Percentiles rank a stretch among this genome's conserved stretches.
phyloP scores from a whole-genome alignment of 2,797 vertebrate genomes.

The Brachyalestes nurse region DNA sequence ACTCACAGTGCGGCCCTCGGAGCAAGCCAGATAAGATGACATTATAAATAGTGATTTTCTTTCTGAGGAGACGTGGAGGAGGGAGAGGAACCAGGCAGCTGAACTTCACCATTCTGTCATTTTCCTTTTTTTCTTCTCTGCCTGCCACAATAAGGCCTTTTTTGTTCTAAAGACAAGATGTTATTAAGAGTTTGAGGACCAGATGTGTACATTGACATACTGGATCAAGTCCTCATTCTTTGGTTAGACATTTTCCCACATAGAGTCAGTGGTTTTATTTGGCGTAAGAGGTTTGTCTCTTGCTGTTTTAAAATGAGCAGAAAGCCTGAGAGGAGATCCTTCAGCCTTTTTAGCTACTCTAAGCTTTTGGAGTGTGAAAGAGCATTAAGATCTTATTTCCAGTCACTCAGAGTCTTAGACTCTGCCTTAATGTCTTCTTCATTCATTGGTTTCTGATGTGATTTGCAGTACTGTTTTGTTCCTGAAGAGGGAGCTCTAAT shows the following conservation, averaged over 20 bases:
- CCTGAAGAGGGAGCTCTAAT: conserved; percentile 90
- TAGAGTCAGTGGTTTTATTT: neutral
- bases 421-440: neutral
- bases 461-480: conserved; percentile 30
- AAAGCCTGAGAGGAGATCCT: neutral
- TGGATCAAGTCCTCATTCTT: neutral
- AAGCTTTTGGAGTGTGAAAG: neutral
- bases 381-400: neutral
- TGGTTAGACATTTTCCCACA: neutral
- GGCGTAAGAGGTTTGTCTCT: neutral
- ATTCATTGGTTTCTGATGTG: neutral
- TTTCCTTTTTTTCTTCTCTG: conserved; percentile 47
- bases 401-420: neutral
- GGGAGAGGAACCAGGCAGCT: conserved; percentile 79
- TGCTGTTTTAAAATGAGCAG: neutral
- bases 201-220: conserved; percentile 24
- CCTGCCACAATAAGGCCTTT: conserved; percentile 42
- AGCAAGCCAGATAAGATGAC: conserved; percentile 93
- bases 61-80: conserved; percentile 77
- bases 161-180: neutral
- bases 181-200: conserved; percentile 33
- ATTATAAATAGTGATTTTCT: conserved; percentile 88
- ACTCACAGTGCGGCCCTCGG: conserved; percentile 88
- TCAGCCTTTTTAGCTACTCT: neutral
- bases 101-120: conserved; percentile 75